These are phyloP conservation scores for Drosophila nannoptera DNA, from an alignment of 1,140 invertebrate species.

Conservation along the genomic window DNA sequence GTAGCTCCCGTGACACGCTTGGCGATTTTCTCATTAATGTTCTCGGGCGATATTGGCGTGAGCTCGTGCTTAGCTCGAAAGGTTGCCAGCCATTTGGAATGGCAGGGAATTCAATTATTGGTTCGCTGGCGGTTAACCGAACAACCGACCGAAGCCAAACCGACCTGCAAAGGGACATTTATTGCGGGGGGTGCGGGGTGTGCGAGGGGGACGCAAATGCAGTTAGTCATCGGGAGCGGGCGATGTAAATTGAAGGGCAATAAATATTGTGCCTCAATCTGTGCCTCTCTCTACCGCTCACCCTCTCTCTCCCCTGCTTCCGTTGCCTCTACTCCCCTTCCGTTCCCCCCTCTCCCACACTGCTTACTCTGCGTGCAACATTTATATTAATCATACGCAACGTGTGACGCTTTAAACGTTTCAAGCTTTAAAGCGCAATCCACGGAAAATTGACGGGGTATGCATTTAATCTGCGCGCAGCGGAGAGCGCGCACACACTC, in stretches of 20 bases:
- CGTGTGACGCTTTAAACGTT: conserved; percentile 44
- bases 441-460: neutral
- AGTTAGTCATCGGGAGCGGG: neutral
- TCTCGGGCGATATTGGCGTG: neutral
- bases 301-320: neutral
- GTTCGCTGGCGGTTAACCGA: conserved; percentile 29
- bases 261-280: conserved; percentile 1
- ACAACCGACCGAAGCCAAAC: conserved; percentile 23
- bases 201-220: neutral
- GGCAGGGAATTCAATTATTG: conserved; percentile 49
- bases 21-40: neutral
- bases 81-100: neutral
- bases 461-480: neutral
- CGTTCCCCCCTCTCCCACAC: too few species aligned
- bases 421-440: conserved; percentile 10
- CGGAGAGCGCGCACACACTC: too few species aligned
- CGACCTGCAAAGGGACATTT: conserved; percentile 5
- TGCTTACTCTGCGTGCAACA: neutral
- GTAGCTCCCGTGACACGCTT: too few species aligned
- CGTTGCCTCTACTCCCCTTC: too few species aligned
- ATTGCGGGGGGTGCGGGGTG: neutral
- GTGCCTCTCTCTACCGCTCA: neutral
- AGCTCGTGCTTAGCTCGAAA: neutral
- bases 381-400: conserved; percentile 57
- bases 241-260: conserved; percentile 3